Conservation (phyloP, 1,140 invertebrate species). For the Zaprionus taronus region DNA sequence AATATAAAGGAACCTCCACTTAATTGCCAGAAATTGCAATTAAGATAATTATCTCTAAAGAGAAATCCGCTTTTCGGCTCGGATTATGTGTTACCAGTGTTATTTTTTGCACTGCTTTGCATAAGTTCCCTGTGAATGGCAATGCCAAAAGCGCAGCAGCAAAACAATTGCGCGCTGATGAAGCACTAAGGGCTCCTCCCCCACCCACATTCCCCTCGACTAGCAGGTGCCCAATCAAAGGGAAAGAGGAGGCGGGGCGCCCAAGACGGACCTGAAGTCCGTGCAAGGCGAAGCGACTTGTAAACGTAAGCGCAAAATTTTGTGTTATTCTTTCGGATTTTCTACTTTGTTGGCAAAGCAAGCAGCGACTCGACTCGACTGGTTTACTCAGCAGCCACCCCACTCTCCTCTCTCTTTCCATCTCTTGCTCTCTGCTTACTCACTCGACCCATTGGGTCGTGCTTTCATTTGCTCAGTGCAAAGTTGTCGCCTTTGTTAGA, state of each 20-base stretch:
- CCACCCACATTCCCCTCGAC: not conserved
- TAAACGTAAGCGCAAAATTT: constrained; percentile 69
- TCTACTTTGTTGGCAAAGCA: constrained; percentile 84
- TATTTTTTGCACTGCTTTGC: constrained; percentile 55
- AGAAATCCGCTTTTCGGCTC: constrained; percentile 37
- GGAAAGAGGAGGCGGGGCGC: constrained; percentile 1
- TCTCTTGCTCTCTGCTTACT: constrained; percentile 7
- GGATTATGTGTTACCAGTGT: constrained; percentile 30
- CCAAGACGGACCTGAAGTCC: constrained; percentile 15
- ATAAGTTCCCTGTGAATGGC: constrained; percentile 77
- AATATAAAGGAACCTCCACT: not conserved
- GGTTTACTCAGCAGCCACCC: not conserved
- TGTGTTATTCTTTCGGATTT: constrained; percentile 83
- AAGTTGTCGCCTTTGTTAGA: constrained; percentile 79
- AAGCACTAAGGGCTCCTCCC: constrained; percentile 32
- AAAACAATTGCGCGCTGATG: constrained; percentile 78
- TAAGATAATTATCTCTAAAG: constrained; percentile 78
- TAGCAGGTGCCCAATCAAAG: constrained; percentile 38
- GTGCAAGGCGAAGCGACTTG: constrained; percentile 28
- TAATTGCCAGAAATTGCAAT: constrained; percentile 79
- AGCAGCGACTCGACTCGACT: constrained; percentile 42
- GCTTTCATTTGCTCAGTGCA: constrained; percentile 76
- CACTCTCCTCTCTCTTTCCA: not conserved
- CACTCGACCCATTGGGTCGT: constrained; percentile 35
- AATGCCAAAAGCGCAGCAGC: constrained; percentile 76